A percentile compares a stretch with the other conserved stretches of the same genome.
These are phyloP conservation scores for Acanthacorydalis orientalis DNA, from an alignment of 2,888 invertebrate species.

Conservation along the genomic window DNA sequence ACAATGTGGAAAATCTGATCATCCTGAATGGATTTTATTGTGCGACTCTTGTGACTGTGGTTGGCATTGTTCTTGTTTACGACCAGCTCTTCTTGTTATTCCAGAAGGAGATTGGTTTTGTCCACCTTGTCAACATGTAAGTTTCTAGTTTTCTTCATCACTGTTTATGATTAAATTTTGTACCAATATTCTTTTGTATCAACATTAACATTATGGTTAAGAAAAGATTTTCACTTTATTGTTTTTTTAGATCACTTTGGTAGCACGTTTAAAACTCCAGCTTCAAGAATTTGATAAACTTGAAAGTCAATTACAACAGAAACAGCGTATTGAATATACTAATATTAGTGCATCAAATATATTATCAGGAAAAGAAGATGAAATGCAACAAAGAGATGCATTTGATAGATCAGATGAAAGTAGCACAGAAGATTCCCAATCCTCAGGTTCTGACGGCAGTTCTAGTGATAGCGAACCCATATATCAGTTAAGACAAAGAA, in stretches of 20 bases:
- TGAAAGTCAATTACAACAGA: conserved; percentile 46
- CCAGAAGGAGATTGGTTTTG: conserved; percentile 98
- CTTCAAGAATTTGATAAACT: conserved; percentile 61
- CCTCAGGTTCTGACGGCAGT: conserved; percentile 12
- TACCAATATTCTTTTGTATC: background rate
- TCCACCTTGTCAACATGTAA: conserved; percentile 90
- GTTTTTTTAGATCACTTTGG: conserved; percentile 37
- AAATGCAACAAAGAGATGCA: conserved; percentile 8
- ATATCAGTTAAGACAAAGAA: conserved; percentile 67
- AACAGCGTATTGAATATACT: conserved; percentile 55
- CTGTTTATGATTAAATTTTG: conserved; percentile 8
- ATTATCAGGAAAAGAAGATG: conserved; percentile 25
- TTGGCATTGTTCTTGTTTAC: conserved; percentile 93
- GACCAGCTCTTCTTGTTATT: conserved; percentile 81
- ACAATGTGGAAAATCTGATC: conserved; percentile 79
- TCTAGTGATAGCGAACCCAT: conserved; percentile 48
- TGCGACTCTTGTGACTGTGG: conserved; percentile 93
- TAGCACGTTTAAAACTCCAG: conserved; percentile 55
- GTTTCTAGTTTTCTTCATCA: conserved; percentile 19
- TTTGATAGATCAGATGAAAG: conserved; percentile 16
- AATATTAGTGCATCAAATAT: conserved; percentile 61
- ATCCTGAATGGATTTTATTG: conserved; percentile 92
- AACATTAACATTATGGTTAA: background rate
- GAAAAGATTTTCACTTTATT: background rate
- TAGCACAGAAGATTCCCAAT: conserved; percentile 15